Conservation (phyloP, 1,140 invertebrate species). For the Akabosia matsudoensis region DNA sequence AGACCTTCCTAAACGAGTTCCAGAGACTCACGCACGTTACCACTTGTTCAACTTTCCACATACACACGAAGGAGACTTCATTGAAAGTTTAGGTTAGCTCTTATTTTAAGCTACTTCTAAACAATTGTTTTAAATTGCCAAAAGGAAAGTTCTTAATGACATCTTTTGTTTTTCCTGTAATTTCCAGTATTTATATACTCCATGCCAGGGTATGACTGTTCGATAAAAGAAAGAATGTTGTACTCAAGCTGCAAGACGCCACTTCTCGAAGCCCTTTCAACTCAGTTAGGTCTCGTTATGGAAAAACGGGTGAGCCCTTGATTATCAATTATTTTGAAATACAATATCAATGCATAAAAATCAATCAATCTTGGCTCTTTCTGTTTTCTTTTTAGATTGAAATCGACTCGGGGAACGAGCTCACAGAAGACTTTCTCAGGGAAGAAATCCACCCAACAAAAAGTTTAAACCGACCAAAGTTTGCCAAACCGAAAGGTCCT, state of each 20-base stretch:
- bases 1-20: slow-evolving; percentile 71
- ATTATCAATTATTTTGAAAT: too few relatives aligned
- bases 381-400: slow-evolving; percentile 69
- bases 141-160: not conserved
- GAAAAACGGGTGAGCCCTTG: slow-evolving; percentile 71
- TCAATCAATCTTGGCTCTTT: not conserved
- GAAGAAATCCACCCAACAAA: slow-evolving; percentile 93
- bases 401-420: slow-evolving; percentile 81
- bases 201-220: slow-evolving; percentile 90
- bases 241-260: slow-evolving; percentile 95
- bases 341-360: not conserved
- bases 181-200: slow-evolving; percentile 93
- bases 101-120: not conserved
- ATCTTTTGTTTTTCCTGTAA: not conserved
- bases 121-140: not conserved
- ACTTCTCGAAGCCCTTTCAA: slow-evolving; percentile 73
- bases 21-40: slow-evolving; percentile 79
- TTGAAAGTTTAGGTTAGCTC: slow-evolving; percentile 70
- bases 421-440: slow-evolving; percentile 83
- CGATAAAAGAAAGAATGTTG: slow-evolving; percentile 94
- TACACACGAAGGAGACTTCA: slow-evolving; percentile 84
- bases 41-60: slow-evolving; percentile 89
- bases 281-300: slow-evolving; percentile 64
- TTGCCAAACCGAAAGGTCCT: slow-evolving; percentile 92
- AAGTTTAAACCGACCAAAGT: slow-evolving; percentile 82